Evolutionary conservation across 2,797 vertebrate species (phyloP).

Genomic region (Ceryle rudis): DNA sequence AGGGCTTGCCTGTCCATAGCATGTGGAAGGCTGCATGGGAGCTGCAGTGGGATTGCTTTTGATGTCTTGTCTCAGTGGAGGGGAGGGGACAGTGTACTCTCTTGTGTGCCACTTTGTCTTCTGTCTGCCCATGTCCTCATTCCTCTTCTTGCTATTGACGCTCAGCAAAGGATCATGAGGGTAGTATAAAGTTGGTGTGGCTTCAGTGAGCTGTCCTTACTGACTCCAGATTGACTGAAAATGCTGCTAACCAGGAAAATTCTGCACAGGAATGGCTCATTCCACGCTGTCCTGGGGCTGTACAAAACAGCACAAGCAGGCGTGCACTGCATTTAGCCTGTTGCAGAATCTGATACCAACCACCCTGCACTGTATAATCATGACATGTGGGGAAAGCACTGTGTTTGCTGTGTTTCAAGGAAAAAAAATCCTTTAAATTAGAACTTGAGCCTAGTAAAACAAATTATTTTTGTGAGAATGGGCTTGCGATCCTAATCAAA

Average conservation of each 20-base stretch:
- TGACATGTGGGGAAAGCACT: neutral
- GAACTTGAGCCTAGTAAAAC: neutral
- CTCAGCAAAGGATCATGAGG: neutral
- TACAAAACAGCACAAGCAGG: rapidly evolving
- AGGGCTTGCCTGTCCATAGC: neutral
- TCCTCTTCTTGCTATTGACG: neutral
- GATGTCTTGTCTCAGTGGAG: neutral
- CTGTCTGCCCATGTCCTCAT: neutral
- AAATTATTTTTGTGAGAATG: neutral
- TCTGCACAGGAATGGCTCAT: neutral
- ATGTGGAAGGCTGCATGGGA: neutral
- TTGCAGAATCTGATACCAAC: neutral
- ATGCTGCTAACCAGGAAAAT: neutral
- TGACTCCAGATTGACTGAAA: neutral
- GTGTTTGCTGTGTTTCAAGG: neutral
- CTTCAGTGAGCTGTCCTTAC: neutral
- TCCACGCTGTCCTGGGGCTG: rapidly evolving
- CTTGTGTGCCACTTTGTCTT: neutral
- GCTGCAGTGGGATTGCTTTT: neutral
- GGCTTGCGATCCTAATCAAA: neutral
- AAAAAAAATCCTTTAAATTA: neutral
- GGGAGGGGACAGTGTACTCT: neutral
- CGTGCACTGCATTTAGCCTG: neutral
- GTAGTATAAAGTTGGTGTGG: rapidly evolving
- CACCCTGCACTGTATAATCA: neutral